Evolutionary conservation across 2,888 invertebrate species (phyloP), one percentile per base, ranked within the genome.

Genomic region (Aporophyla lueneburgensis): DNA sequence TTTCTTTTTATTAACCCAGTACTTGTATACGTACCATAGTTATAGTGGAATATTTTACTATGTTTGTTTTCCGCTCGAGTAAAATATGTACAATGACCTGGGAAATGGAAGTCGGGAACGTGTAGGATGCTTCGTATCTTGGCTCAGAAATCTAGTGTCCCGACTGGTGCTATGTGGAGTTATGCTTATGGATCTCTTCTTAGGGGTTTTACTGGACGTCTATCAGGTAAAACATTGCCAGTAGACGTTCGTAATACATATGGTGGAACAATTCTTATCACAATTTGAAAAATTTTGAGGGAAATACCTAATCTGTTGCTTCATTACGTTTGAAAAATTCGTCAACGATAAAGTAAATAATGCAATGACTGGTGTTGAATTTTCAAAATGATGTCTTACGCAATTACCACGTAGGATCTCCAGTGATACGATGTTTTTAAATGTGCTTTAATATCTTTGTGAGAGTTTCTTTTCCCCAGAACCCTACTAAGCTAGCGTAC

Each of bases 1-100:
- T 86, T 81, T 71, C 73, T 84, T 87, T 88, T 89, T 89, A 89
- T 87, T 87, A 86, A 87, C 88, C 86, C 79, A 87, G 83, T 82
- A 74, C 24, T 49, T 67, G 67, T 51, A 61, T 53, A 58, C 12
- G 14, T 74, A 49, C n/a, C 19, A n/a, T 70, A 76, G 61, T 68
- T 86, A 86, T 62, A 78, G 65, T 78, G 80, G 74, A 83, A 81
- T 86, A 76, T 81, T 82, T 85, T 74, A 83, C 74, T 81, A 68
- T 77, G 85, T 88, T 86, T 89, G 81, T 80, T 76, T 78, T 69
- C 19, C 27, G 62, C 59, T 58, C 12, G 58, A 68, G 73, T 62
- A 68, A 76, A 74, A 71, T 74, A 46, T 46, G 43, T 12, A 70
- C 70, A 73, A 80, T 83, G 56, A 69, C 72, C 56, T 33, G 24